Evolutionary conservation across 2,888 invertebrate genomes (phyloP).

Genomic region (Rotaria socialis): DNA sequence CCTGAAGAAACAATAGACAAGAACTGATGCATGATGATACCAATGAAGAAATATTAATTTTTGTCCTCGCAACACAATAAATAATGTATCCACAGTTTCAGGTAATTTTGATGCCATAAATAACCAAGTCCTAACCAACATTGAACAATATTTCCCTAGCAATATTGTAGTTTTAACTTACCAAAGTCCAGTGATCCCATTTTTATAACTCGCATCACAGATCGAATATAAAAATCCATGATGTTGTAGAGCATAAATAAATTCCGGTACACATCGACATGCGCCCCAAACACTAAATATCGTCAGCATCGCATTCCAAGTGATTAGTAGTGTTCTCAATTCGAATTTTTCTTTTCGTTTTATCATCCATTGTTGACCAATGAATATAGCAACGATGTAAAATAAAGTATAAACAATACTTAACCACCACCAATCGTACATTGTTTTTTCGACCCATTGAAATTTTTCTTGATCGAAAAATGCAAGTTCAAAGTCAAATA

Average conservation of each 20-base stretch:
- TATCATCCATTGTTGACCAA: slow-evolving; percentile 46
- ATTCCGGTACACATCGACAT: slow-evolving; percentile 46
- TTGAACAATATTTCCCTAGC: not conserved
- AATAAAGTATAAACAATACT: slow-evolving; percentile 38
- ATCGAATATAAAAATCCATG: slow-evolving; percentile 45
- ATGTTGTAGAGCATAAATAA: slow-evolving; percentile 36
- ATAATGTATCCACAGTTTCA: slow-evolving; percentile 70
- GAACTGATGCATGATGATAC: slow-evolving; percentile 63
- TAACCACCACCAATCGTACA: slow-evolving; percentile 41
- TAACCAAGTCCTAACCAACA: slow-evolving; percentile 47
- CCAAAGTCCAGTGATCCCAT: slow-evolving; percentile 53
- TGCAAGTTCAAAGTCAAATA: not conserved
- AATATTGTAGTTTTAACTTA: not conserved
- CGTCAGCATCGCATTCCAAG: slow-evolving; percentile 47
- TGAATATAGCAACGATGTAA: slow-evolving; percentile 39
- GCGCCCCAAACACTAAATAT: slow-evolving; percentile 47
- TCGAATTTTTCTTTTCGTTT: slow-evolving; percentile 41
- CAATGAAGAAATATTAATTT: slow-evolving; percentile 61
- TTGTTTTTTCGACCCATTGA: not conserved
- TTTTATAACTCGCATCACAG: slow-evolving; percentile 49
- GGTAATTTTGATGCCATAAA: slow-evolving; percentile 82
- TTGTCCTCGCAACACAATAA: slow-evolving; percentile 61
- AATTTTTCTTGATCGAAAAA: not conserved
- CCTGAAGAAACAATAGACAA: slow-evolving; percentile 61
- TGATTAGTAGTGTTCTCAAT: slow-evolving; percentile 37